Evolutionary conservation across 1,140 invertebrate species (phyloP).

Genomic region (Micrasema minimum): DNA sequence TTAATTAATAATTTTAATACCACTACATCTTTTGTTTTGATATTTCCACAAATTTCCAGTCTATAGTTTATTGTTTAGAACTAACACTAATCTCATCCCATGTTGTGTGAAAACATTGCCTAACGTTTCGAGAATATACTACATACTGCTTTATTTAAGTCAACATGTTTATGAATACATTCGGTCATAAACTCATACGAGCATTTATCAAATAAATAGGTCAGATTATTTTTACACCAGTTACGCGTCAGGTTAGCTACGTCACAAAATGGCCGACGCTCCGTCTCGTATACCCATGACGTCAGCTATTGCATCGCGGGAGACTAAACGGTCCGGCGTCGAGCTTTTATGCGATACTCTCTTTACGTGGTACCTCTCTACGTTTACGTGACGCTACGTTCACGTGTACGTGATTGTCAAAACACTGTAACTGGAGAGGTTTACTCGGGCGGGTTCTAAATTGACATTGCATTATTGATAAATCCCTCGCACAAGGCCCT

Average conservation of each 20-base stretch:
- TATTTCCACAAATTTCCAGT: too few relatives aligned
- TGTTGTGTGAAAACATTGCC: too few relatives aligned
- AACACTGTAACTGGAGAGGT: not conserved
- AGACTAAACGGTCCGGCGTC: conserved; percentile 1
- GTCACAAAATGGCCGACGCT: conserved; percentile 21
- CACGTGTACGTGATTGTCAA: not conserved
- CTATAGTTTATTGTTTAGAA: not conserved
- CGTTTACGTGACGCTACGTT: not conserved
- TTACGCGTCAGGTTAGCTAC: not conserved
- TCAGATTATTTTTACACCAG: conserved; percentile 10
- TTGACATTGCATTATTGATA: conserved; percentile 17
- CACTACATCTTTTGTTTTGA: too few relatives aligned
- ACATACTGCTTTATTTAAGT: too few relatives aligned
- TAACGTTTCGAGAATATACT: too few relatives aligned
- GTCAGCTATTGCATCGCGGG: conserved; percentile 1
- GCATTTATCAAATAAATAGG: conserved; percentile 15
- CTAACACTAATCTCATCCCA: too few relatives aligned
- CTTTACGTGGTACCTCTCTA: not conserved
- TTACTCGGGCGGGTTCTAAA: not conserved
- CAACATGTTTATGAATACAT: not conserved
- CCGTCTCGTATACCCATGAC: conserved; percentile 3
- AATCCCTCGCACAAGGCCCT: too few relatives aligned
- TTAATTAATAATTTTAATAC: too few relatives aligned
- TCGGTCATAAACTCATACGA: not conserved
- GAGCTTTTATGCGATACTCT: conserved; percentile 1